A percentile compares a stretch with the other conserved stretches of the same genome.
Conservation (phyloP, 2,797 vertebrate genomes). For the Hapalemur alaotrensis region DNA sequence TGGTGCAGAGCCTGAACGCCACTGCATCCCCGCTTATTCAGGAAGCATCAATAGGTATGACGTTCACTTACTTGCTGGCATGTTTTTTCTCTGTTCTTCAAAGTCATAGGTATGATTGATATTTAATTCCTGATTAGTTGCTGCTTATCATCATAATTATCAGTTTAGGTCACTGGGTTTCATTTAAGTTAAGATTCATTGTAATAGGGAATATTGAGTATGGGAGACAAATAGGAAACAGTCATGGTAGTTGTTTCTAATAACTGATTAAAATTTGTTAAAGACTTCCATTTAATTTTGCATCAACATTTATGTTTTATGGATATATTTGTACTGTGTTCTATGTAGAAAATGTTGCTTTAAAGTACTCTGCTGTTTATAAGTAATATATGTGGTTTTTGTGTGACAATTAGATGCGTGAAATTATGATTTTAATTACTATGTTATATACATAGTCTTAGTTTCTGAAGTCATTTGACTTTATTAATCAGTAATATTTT, state of each 20-base stretch:
- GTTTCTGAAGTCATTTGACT: neutral
- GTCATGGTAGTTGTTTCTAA: neutral
- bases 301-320: neutral
- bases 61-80: neutral
- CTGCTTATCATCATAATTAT: neutral
- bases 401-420: neutral
- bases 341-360: neutral
- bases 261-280: neutral
- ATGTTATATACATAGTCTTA: neutral
- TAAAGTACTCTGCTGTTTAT: neutral
- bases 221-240: neutral
- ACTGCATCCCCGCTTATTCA: slow-evolving; percentile 98
- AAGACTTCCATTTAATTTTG: slow-evolving; percentile 39
- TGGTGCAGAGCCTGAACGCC: slow-evolving; percentile 97
- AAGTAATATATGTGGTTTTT: neutral
- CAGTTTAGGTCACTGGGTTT: neutral
- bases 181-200: slow-evolving; percentile 35
- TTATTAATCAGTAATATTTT: slow-evolving; percentile 6
- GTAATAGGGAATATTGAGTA: slow-evolving; percentile 11
- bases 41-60: slow-evolving; percentile 94
- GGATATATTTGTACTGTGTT: neutral
- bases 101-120: neutral
- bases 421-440: slow-evolving; percentile 37
- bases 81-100: neutral
- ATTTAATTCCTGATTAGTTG: neutral